phyloP scores from a whole-genome alignment of 2,797 vertebrate species.

The Acanthurus leucopareius region DNA sequence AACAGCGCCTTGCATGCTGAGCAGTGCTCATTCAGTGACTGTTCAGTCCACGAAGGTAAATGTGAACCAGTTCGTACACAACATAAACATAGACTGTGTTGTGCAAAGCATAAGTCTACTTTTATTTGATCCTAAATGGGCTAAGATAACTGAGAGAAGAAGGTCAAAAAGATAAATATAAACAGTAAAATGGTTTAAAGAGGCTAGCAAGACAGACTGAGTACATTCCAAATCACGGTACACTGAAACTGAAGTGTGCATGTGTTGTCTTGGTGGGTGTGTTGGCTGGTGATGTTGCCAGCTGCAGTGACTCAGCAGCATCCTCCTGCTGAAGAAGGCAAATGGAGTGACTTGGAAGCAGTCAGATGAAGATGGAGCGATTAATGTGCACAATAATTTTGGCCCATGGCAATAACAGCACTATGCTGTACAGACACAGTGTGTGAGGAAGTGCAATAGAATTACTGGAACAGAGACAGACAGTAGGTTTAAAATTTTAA shows the following conservation, averaged over 20 bases:
- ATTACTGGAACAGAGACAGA: constrained; percentile 12
- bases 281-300: constrained; percentile 46
- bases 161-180: background rate
- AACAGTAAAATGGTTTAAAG: constrained; percentile 1
- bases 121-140: background rate
- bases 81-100: background rate
- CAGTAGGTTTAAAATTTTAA: constrained; percentile 12
- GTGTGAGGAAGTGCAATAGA: background rate
- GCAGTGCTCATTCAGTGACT: constrained; percentile 15
- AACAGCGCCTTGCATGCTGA: constrained; percentile 49
- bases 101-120: background rate
- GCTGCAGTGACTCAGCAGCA: constrained; percentile 76
- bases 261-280: constrained; percentile 36
- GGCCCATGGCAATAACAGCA: constrained; percentile 33
- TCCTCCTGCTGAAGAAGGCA: constrained; percentile 56
- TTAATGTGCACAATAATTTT: constrained; percentile 59
- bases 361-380: constrained; percentile 51
- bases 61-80: constrained; percentile 16
- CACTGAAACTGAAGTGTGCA: background rate
- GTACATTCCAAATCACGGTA: background rate
- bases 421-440: background rate
- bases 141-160: background rate
- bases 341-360: constrained; percentile 41
- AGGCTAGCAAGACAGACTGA: background rate
- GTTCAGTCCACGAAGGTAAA: constrained; percentile 19